phyloP scores from a whole-genome alignment of 2,113 vertebrate species.

The Pteropus alecto region DNA sequence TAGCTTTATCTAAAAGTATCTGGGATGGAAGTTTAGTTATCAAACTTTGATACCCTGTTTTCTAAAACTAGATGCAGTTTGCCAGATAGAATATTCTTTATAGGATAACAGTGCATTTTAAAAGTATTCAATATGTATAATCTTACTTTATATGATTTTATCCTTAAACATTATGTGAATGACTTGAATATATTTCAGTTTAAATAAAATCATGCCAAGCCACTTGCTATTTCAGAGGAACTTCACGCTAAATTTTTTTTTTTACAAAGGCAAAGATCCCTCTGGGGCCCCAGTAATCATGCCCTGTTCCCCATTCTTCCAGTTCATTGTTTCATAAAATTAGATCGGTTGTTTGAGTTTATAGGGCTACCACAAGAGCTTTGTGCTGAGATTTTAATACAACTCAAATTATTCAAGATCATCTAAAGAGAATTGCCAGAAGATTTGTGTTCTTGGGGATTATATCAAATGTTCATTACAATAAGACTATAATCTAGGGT shows the following conservation, averaged over 20 bases:
- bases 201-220: not conserved
- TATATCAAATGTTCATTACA: constrained; percentile 67
- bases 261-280: not conserved
- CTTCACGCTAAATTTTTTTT: not conserved
- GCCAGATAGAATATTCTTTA: not conserved
- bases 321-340: not conserved
- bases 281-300: not conserved
- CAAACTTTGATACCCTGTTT: not conserved
- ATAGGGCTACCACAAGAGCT: not conserved
- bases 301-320: not conserved
- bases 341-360: not conserved
- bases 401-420: constrained; percentile 27
- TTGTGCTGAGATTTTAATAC: constrained; percentile 3
- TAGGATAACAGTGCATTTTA: not conserved
- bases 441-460: constrained; percentile 65
- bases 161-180: not conserved
- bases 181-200: not conserved
- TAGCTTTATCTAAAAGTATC: not conserved
- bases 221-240: not conserved
- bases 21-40: not conserved
- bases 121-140: not conserved
- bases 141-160: not conserved
- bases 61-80: not conserved
- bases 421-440: constrained; percentile 39
- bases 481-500: constrained; percentile 57